phyloP scores from a whole-genome alignment of 2,797 vertebrate genomes.

The Chelidonichthys spinosus region DNA sequence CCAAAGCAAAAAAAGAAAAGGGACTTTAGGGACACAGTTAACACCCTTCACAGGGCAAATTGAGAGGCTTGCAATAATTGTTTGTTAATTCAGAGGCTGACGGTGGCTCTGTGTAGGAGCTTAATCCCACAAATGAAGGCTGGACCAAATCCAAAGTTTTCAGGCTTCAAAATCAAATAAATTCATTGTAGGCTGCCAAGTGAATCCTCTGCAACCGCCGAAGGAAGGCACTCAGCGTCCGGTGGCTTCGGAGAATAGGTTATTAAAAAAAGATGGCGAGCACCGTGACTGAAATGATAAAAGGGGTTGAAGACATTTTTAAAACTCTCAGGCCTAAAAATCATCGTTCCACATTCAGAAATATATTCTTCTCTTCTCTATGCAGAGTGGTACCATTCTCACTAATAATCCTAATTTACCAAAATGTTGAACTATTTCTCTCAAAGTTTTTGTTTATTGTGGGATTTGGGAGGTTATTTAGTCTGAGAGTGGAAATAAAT shows the following conservation, averaged over 20 bases:
- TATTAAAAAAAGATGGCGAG: slow-evolving; percentile 30
- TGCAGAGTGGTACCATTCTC: neutral
- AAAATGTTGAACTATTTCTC: neutral
- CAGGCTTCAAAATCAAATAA: slow-evolving; percentile 61
- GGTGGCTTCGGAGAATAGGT: slow-evolving; percentile 24
- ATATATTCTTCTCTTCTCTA: neutral
- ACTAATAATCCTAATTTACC: neutral
- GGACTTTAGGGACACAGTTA: slow-evolving; percentile 40
- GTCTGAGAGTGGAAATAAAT: neutral
- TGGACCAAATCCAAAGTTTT: slow-evolving; percentile 64
- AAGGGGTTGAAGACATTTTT: slow-evolving; percentile 2
- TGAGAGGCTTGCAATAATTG: slow-evolving; percentile 63
- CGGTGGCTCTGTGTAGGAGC: slow-evolving; percentile 39
- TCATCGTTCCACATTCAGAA: neutral
- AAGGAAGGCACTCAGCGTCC: slow-evolving; percentile 19
- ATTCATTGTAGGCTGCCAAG: slow-evolving; percentile 64
- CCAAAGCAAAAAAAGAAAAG: neutral
- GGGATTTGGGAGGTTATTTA: slow-evolving; percentile 7
- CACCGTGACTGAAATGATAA: slow-evolving; percentile 7
- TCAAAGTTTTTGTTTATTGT: neutral
- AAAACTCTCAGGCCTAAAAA: neutral
- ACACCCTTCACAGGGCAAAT: slow-evolving; percentile 56
- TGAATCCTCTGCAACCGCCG: slow-evolving; percentile 32
- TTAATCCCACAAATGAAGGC: slow-evolving; percentile 65
- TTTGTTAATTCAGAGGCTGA: slow-evolving; percentile 68